Evolutionary conservation across 1,140 invertebrate species (phyloP), one percentile per base, ranked within the genome.

Genomic region (Trinorchestia longiramus): DNA sequence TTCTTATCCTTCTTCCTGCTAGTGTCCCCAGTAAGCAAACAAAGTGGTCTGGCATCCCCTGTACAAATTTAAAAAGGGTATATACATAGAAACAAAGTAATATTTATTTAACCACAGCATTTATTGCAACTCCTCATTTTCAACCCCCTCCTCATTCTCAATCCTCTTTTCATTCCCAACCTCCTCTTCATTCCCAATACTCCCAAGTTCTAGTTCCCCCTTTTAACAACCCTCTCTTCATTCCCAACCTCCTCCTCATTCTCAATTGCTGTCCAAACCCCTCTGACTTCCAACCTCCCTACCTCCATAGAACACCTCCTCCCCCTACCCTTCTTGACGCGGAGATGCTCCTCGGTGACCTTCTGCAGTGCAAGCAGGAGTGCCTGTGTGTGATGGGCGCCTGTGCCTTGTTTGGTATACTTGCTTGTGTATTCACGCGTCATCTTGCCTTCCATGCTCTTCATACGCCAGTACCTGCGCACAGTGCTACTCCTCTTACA

Each of bases 401-500:
- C 92, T 43, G 43, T 94, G 92, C 92, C 44, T 19, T 94, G 92
- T 44, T 94, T 94, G 92, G 11, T 94, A 44, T 94, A 94, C 92
- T 94, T 94, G 92, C 92, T 94, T 43, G 28, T 94, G 92, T 94
- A 94, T 44, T 94, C 92, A 11, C 92, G 92, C 92, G 92, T 94
- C 92, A 94, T 94, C 92, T 94, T 94, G 43, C 92, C 92, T 44
- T 94, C 92, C 92, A 94, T 47, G 43, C 43, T 45, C 92, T 94
- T 94, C 92, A 94, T 94, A 44, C 92, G 92, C 92, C 92, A 94
- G 92, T 94, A 94, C 92, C 92, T 94, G 92, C 43, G 92, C 43
- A 90, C 88, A 4, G 88, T 90, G 88, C 88, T 90, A 41, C 43
- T 4, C 88, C 43, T 15, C 4, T 90, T 90, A 90, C 11, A 77